Percentiles rank a stretch among this genome's conserved stretches.
phyloP scores from a whole-genome alignment of 2,797 vertebrate species.

The Ctenochaetus hawaiiensis region DNA sequence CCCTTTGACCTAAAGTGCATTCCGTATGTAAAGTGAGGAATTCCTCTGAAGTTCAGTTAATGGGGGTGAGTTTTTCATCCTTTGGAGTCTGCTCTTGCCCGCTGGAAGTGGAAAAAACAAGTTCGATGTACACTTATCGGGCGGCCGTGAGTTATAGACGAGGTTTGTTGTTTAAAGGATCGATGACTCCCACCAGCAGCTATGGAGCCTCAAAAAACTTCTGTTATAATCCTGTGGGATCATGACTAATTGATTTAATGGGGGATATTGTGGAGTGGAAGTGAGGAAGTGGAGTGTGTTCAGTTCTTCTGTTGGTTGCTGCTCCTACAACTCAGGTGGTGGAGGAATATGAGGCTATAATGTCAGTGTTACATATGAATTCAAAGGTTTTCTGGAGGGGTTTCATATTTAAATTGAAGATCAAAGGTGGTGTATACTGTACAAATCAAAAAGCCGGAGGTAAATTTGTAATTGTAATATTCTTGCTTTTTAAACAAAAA shows the following conservation, averaged over 20 bases:
- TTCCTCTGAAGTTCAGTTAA: conserved; percentile 89
- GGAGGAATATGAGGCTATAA: not conserved
- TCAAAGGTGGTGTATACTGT: not conserved
- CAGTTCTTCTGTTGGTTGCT: conserved; percentile 18
- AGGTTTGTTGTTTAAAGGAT: conserved; percentile 64
- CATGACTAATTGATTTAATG: conserved; percentile 75
- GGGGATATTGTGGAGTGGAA: conserved; percentile 48
- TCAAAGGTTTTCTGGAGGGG: not conserved
- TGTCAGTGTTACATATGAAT: conserved; percentile 14
- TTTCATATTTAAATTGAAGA: not conserved
- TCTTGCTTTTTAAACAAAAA: not conserved
- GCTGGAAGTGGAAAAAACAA: conserved; percentile 59
- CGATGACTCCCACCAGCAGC: conserved; percentile 48
- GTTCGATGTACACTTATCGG: conserved; percentile 26
- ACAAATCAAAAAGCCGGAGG: not conserved
- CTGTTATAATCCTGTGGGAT: conserved; percentile 60
- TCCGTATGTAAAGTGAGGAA: conserved; percentile 88
- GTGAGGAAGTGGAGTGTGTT: conserved; percentile 52
- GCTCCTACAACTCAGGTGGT: not conserved
- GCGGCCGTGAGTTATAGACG: conserved; percentile 54
- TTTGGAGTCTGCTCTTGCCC: conserved; percentile 68
- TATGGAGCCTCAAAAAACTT: conserved; percentile 42
- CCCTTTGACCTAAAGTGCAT: conserved; percentile 90
- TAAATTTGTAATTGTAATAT: conserved; percentile 11
- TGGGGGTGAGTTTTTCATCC: conserved; percentile 74